phyloP scores from a whole-genome alignment of 2,888 invertebrate genomes.

The Girardia tigrina region DNA sequence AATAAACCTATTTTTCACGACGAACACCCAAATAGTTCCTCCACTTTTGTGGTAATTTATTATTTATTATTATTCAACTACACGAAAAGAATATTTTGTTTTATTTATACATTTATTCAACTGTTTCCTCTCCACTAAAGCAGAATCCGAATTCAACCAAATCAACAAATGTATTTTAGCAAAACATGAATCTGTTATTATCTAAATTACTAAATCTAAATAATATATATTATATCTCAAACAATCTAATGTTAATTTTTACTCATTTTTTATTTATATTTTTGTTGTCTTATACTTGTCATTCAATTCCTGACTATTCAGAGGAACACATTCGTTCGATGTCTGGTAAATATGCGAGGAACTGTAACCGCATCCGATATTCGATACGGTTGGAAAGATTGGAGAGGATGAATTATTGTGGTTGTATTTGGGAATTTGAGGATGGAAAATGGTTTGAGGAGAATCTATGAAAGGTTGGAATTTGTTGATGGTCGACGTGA shows the following conservation, averaged over 20 bases:
- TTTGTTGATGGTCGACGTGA: not conserved
- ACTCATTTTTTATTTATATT: not conserved
- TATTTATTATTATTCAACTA: no score
- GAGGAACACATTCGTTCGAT: not conserved
- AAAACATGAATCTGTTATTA: not conserved
- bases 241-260: not conserved
- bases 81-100: no score
- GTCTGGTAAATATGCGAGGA: not conserved
- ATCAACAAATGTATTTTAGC: not conserved
- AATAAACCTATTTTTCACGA: no score
- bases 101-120: no score
- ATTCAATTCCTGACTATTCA: not conserved
- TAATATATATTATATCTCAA: not conserved
- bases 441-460: not conserved
- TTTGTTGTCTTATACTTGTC: not conserved
- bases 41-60: no score
- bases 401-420: not conserved
- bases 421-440: not conserved
- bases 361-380: not conserved
- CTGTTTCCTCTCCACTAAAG: no score
- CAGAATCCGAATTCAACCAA: not conserved
- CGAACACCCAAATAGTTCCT: no score
- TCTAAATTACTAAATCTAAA: not conserved
- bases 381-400: not conserved
- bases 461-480: conserved; percentile 3